phyloP scores from a whole-genome alignment of 2,888 invertebrate species.

The Cataglyphis rosenhaueri region DNA sequence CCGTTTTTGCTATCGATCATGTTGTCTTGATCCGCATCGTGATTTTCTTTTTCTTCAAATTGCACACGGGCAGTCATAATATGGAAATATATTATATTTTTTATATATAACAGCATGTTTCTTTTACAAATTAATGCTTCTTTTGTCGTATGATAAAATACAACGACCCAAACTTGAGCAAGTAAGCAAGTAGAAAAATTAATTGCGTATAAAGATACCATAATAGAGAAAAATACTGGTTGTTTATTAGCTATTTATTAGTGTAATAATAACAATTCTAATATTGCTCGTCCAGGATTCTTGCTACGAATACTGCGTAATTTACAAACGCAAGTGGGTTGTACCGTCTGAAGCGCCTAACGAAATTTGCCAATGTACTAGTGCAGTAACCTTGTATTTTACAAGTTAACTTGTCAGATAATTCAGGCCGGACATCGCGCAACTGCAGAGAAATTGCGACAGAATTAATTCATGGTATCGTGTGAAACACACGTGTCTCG shows the following conservation, averaged over 20 bases:
- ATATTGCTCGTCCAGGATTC: constrained; percentile 83
- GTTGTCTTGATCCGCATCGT: background rate
- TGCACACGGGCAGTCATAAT: background rate
- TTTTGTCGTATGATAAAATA: background rate
- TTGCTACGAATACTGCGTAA: constrained; percentile 80
- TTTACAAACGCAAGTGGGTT: constrained; percentile 78
- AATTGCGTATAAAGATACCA: background rate
- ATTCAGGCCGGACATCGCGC: background rate
- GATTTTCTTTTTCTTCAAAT: background rate
- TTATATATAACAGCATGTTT: background rate
- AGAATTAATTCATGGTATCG: constrained; percentile 9
- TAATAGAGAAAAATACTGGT: constrained; percentile 66
- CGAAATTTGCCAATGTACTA: constrained; percentile 66
- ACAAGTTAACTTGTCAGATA: constrained; percentile 19
- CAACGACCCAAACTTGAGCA: background rate
- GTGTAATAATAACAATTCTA: constrained; percentile 78
- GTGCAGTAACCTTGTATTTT: constrained; percentile 36
- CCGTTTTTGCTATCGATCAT: constrained; percentile 34
- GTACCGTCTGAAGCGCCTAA: constrained; percentile 68
- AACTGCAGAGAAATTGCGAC: constrained; percentile 19
- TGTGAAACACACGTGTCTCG: constrained; percentile 7
- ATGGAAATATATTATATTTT: background rate
- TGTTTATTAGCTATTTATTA: constrained; percentile 62
- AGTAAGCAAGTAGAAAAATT: constrained; percentile 11
- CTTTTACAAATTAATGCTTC: background rate